Evolutionary conservation across 1,140 invertebrate genomes (phyloP), one percentile per base, ranked within the genome.

Genomic region (Dysdera silvatica): DNA sequence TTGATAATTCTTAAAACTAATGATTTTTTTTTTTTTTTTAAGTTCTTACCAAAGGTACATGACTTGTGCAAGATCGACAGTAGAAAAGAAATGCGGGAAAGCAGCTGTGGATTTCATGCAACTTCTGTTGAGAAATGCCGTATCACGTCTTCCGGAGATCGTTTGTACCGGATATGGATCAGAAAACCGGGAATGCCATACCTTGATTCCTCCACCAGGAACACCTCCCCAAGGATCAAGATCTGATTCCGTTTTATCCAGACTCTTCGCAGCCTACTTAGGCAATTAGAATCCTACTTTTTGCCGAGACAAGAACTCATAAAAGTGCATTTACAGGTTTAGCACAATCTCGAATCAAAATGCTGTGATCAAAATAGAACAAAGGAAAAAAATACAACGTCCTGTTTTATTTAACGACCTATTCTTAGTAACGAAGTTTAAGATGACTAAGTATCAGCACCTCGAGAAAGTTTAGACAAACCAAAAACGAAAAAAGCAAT

Each of bases 61-160:
- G 33, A 29, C 47, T 7, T 72, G 71, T 55, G 68, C 67, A n/a
- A 62, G 67, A 37, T 60, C 26, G 16, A 54, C 68, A 2, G 68
- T 72, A 2, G 71, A 70, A 56, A 63, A 64, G n/a, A 69, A 72
- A 49, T 72, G 71, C 49, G 71, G 71, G 12, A 70, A 69, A 55
- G 71, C 70, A 29, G 69, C 71, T 0, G 66, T 70, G 10, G 65
- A 63, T 16, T 68, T 67, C 57, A 66, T 66, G 67, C 65, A 70
- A 10, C 23, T 68, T n/a, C 24, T 72, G 16, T 28, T 72, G 23
- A 60, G 61, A 59, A 72, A 70, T 52, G 71, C 70, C n/a, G 57
- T 68, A 0, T 72, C 71, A 2, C 51, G 69, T 18, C 37, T 72
- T 3, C 71, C 71, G 4, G 69, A 72, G 16, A 72, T 71, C 7